Base-by-base conservation (phyloP, 2,113 vertebrate species). In the Aleadryas rufinucha region DNA sequence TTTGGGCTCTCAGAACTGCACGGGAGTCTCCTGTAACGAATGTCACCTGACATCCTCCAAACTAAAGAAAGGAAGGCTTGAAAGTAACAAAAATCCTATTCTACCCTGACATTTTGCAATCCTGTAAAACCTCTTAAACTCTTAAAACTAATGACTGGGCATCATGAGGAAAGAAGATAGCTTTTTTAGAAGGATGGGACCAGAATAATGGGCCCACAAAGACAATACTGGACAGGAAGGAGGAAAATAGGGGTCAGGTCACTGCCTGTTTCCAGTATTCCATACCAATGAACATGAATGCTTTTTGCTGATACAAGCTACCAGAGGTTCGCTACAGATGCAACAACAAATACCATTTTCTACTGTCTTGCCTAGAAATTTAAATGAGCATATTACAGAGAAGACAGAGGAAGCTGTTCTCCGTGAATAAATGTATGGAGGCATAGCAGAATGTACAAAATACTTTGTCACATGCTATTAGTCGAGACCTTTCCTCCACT, bases 391-490 rank as follows among this genome's bases (percentile, higher is more conserved):
- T 44, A 3, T 47, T 68, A 42, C 16, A 19, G 31, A 53, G 39
- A 88, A 66, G 27, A 47, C 8, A 63, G 23, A 69, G 33, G 33
- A 74, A 49, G 22, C 7, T 80, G 15, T 85, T 85, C 6, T 10
- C 19, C 23, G 45, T 44, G 33, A 64, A 56, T 65, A 59, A 72
- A 72, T 3, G 1, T 20, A 12, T 61, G 64, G 44, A 39, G 23
- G 44, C 23, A 35, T 19, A 44, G 20, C 31, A 77, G 42, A 92
- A 52, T 6, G 1, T 47, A n/a, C 0, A 3, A 33, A 83, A 60
- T 33, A 69, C 3, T 37, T 19, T n/a, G 9, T 88, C 37, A 47
- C 0, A 0, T 42, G 11, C 7, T 52, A 4, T 59, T 5, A 4
- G 9, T 18, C 2, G 11, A 65, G 30, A 68, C 33, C 6, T 65